phyloP scores from a whole-genome alignment of 2,113 vertebrate species.

The Phainopepla nitens region DNA sequence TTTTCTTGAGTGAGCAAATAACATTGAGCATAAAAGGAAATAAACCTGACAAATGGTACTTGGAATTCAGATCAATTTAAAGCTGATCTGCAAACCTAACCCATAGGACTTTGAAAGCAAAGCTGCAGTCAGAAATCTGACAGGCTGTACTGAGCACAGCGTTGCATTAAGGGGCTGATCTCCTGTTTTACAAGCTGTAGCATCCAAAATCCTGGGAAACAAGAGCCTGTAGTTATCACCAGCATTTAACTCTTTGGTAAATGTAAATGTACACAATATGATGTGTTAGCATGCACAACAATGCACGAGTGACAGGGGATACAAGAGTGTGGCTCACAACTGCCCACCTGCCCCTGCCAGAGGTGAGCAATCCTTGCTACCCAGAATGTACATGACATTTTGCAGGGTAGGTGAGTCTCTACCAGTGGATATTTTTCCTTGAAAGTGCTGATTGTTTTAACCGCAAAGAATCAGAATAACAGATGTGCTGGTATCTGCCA shows the following conservation, averaged over 20 bases:
- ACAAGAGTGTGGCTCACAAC: not conserved
- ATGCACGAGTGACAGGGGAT: not conserved
- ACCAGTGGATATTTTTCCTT: not conserved
- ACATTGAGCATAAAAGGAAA: not conserved
- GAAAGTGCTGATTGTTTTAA: not conserved
- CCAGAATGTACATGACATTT: rapidly evolving
- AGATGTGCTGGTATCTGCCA: not conserved
- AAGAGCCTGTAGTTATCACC: not conserved
- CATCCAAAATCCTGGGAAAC: not conserved
- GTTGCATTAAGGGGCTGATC: not conserved
- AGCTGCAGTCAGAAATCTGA: not conserved
- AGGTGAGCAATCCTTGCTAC: not conserved
- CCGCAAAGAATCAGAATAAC: not conserved
- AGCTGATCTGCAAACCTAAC: not conserved
- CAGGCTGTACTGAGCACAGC: not conserved
- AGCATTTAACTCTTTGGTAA: not conserved
- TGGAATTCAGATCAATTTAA: not conserved
- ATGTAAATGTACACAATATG: not conserved
- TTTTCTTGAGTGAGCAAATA: not conserved
- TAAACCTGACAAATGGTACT: not conserved
- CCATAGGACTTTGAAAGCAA: not conserved
- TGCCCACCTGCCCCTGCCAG: not conserved
- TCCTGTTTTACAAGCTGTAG: not conserved
- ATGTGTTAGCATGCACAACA: not conserved
- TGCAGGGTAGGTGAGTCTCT: not conserved